phyloP scores from a whole-genome alignment of 2,888 invertebrate species.

The Brachynemurus nebulosus region DNA sequence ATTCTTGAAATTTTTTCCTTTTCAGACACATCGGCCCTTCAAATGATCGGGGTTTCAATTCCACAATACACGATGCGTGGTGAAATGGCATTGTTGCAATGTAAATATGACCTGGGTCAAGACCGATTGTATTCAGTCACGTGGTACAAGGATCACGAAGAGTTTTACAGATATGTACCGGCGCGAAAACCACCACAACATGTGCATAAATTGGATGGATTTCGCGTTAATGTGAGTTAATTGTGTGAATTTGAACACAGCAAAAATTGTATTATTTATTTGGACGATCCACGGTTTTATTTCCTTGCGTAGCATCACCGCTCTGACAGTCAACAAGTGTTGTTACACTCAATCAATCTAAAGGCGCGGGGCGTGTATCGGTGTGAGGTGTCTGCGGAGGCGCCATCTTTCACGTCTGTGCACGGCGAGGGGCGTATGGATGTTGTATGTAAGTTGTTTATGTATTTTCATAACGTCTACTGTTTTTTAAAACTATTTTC shows the following conservation, averaged over 20 bases:
- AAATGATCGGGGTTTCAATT: slow-evolving; percentile 30
- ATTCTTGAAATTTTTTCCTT: slow-evolving; percentile 27
- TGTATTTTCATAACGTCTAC: too few relatives aligned
- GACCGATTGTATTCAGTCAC: slow-evolving; percentile 34
- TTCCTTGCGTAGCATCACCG: slow-evolving; percentile 30
- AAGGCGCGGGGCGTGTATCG: slow-evolving; percentile 33
- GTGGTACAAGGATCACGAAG: slow-evolving; percentile 37
- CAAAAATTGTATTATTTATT: too few relatives aligned
- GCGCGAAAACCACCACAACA: slow-evolving; percentile 27
- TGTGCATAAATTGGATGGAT: slow-evolving; percentile 29
- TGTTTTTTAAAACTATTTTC: too few relatives aligned
- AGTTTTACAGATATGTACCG: slow-evolving; percentile 34
- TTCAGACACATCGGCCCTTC: slow-evolving; percentile 28
- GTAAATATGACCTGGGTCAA: slow-evolving; percentile 32
- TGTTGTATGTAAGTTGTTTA: slow-evolving; percentile 36
- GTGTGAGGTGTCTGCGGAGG: slow-evolving; percentile 38
- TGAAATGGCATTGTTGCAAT: slow-evolving; percentile 31
- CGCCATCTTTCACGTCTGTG: slow-evolving; percentile 34
- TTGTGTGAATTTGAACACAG: too few relatives aligned
- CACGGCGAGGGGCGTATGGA: slow-evolving; percentile 34
- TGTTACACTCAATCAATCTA: slow-evolving; percentile 28
- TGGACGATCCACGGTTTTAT: too few relatives aligned
- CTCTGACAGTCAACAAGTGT: slow-evolving; percentile 28
- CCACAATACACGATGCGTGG: slow-evolving; percentile 32
- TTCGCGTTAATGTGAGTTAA: slow-evolving; percentile 31